These are phyloP conservation scores for Temnothorax longispinosus DNA, from an alignment of 1,140 invertebrate species.

Conservation along the genomic window DNA sequence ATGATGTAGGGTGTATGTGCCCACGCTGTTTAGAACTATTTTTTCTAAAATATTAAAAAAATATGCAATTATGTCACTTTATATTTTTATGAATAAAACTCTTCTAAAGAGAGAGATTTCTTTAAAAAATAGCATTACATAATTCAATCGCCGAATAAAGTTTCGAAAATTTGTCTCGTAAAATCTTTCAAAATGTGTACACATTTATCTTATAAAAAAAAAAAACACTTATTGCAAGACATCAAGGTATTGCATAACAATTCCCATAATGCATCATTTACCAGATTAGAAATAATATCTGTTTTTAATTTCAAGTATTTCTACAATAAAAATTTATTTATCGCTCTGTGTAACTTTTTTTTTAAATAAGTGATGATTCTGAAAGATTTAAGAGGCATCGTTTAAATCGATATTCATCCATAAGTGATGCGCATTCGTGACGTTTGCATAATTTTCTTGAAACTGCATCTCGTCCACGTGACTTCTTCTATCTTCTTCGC, in stretches of 20 bases:
- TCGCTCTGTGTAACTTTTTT: background rate
- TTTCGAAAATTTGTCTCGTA: background rate
- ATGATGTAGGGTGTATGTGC: background rate
- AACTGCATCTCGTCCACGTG: background rate
- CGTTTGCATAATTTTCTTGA: slow-evolving; percentile 17
- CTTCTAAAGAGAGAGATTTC: background rate
- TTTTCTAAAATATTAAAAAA: background rate
- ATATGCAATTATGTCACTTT: background rate
- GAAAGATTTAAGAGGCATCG: background rate
- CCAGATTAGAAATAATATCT: background rate
- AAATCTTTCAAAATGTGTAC: background rate
- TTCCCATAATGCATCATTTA: background rate
- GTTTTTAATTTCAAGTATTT: background rate
- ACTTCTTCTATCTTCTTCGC: background rate
- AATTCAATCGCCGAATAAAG: background rate
- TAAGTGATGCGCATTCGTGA: background rate
- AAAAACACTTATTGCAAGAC: background rate
- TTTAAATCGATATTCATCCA: background rate
- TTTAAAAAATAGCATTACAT: background rate
- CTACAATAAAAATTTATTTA: background rate
- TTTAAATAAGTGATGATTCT: background rate
- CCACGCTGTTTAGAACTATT: slow-evolving; percentile 1
- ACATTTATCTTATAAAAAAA: background rate
- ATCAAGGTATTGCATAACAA: background rate
- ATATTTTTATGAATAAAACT: background rate